Base-by-base conservation (phyloP, 2,888 invertebrate genomes). In the Callimorpha dominula region DNA sequence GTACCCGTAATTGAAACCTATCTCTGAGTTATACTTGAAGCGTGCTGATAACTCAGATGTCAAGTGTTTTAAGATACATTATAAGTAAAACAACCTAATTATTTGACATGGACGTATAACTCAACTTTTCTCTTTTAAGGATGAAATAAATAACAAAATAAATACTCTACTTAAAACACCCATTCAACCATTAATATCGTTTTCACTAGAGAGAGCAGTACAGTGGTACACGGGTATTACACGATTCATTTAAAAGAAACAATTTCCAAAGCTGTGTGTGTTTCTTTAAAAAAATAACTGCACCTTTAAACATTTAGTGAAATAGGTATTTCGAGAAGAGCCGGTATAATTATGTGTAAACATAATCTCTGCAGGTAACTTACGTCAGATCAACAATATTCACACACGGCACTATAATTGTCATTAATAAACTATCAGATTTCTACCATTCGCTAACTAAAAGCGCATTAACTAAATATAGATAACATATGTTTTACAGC, bases 301-400 rank as follows among this genome's bases (percentile, higher is more conserved):
- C 6, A 60, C 12, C 31, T 20, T 31, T 31, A 31, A 31, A 31
- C 12, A 60, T 60, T 31, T 60, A 72, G 57, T 20, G 49, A 50
- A 74, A 72, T 17, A 43, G 66, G 46, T 64, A 42, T 63, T 54
- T 57, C 49, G 43, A 43, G 40, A 65, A 54, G 14, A 15, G 62
- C 65, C 69, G 68, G 74, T 72, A 75, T 60, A n/a, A n/a, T n/a
- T n/a, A 80, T 11, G 64, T 57, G 8, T 9, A 46, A 8, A 46
- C 43, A 46, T 46, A 73, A 78, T 75, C 76, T 77, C 81, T 75
- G 75, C 75, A 83, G 81, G 75, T 72, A 73, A 76, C 70, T 82
- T 68, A 52, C 83, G 74, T 81, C 81, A 81, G 81, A 81, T 81
- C 81, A 82, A 71, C 73, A 65, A 76, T 74, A 74, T 60, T 72